Base-by-base conservation (phyloP, 2,113 vertebrate genomes). In the Benthochromis sp. region DNA sequence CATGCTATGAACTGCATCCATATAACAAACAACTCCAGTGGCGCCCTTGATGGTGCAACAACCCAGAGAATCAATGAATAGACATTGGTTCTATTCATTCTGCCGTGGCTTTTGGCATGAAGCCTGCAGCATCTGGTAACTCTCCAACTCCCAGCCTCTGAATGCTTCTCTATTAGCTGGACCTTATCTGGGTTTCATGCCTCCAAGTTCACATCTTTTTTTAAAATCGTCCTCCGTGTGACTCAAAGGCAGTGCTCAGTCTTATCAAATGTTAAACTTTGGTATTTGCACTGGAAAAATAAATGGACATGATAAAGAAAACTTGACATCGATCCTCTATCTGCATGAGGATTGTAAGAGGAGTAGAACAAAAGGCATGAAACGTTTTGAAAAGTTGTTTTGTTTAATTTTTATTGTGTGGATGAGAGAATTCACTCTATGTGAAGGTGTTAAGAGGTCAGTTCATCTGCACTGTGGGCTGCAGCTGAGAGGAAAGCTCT, bases 21-120 rank as follows among this genome's bases (percentile, higher is more conserved):
- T 66, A 87, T 90, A 92, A 90, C 92, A 91, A 94, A 92, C 87
- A 93, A 86, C 88, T 91, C 66, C 91, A 86, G 43, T 86, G 55
- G 69, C 61, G 86, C 85, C 92, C 88, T 88, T 86, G 89, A 90
- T 90, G 83, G 71, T 52, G 55, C 73, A 66, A 66, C 81, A 85
- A 84, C 79, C 61, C 71, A 45, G 81, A 81, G 88, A 91, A 94
- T 94, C 92, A 85, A 93, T 94, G 88, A 90, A 55, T 24, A 89
- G 84, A 90, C 92, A 91, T 90, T 88, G 85, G 84, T 84, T 91
- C 29, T 83, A 80, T 90, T 92, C 86, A 90, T 85, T 89, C 87
- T 66, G 36, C 87, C 31, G 2, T 79, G 61, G 81, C 84, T 84
- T 83, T 81, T 94, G 90, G 93, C 93, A 85, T 9, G 2, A 63